Conservation (phyloP, 2,888 invertebrate species). For the Volucella inflata region DNA sequence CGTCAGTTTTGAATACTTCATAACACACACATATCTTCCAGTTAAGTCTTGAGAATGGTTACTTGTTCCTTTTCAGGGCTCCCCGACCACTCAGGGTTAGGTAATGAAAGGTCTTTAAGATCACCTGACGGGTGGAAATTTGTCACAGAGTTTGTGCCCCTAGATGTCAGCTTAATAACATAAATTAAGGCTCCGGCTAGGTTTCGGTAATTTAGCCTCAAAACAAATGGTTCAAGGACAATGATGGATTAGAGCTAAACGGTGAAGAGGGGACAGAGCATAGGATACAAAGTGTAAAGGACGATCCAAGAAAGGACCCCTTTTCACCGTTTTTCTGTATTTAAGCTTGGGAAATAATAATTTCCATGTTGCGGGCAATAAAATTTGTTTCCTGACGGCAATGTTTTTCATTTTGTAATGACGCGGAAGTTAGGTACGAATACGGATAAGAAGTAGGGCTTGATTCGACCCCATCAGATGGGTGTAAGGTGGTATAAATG, state of each 20-base stretch:
- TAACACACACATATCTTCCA: neutral
- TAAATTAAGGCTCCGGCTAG: neutral
- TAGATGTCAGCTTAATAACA: neutral
- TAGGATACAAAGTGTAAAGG: neutral
- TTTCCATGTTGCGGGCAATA: conserved; percentile 42
- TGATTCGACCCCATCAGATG: neutral
- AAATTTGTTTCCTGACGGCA: conserved; percentile 29
- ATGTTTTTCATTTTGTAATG: conserved; percentile 36
- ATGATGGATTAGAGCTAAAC: neutral
- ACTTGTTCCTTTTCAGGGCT: neutral
- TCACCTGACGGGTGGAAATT: conserved; percentile 17
- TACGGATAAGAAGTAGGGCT: neutral
- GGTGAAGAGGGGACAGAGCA: too few species aligned
- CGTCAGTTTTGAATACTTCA: too few species aligned
- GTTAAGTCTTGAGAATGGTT: too few species aligned
- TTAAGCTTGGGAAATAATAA: neutral
- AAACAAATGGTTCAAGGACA: conserved; percentile 12
- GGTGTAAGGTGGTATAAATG: neutral
- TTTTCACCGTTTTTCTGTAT: neutral
- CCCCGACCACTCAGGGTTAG: neutral
- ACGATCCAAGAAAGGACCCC: neutral
- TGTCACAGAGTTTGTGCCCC: neutral
- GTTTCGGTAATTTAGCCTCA: conserved; percentile 9
- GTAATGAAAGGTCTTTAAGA: neutral
- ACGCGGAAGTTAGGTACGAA: too few species aligned